These are phyloP conservation scores for Platorchestia sp. DNA, from an alignment of 1,140 invertebrate genomes.

Conservation along the genomic window DNA sequence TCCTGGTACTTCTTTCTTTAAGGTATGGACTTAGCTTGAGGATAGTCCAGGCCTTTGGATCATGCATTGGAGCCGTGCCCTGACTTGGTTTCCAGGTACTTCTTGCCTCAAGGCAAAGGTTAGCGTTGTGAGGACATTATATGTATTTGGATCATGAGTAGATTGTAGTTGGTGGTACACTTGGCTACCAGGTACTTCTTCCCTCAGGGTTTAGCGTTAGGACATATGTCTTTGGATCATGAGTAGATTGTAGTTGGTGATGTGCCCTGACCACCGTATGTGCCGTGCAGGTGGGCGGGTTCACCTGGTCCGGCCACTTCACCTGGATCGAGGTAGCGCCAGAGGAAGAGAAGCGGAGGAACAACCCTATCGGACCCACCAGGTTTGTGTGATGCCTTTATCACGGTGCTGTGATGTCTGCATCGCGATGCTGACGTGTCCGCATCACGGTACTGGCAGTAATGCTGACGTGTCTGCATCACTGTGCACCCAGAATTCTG, in stretches of 20 bases:
- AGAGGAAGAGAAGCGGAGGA: slow-evolving; percentile 78
- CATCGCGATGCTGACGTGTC: not conserved
- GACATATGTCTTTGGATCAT: not conserved
- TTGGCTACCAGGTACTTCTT: no score
- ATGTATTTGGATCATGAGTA: not conserved
- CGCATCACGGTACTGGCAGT: no score
- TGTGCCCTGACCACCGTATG: not conserved
- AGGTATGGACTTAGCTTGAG: no score
- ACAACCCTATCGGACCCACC: slow-evolving; percentile 71
- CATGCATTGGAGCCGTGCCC: no score
- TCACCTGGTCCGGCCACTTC: slow-evolving; percentile 92
- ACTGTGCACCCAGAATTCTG: no score
- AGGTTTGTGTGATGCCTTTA: slow-evolving; percentile 68
- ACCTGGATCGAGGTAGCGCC: slow-evolving; percentile 88
- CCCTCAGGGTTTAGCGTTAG: no score
- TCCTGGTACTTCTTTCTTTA: no score
- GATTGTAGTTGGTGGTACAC: not conserved
- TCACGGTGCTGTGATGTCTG: not conserved
- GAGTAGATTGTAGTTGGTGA: not conserved
- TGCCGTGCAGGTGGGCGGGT: slow-evolving; percentile 83
- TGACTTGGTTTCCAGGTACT: no score
- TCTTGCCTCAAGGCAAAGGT: no score
- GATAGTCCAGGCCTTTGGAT: no score
- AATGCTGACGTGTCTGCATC: no score
- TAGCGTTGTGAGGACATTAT: no score